Base-by-base conservation (phyloP, 2,888 invertebrate species). In the Erebia aethiops region DNA sequence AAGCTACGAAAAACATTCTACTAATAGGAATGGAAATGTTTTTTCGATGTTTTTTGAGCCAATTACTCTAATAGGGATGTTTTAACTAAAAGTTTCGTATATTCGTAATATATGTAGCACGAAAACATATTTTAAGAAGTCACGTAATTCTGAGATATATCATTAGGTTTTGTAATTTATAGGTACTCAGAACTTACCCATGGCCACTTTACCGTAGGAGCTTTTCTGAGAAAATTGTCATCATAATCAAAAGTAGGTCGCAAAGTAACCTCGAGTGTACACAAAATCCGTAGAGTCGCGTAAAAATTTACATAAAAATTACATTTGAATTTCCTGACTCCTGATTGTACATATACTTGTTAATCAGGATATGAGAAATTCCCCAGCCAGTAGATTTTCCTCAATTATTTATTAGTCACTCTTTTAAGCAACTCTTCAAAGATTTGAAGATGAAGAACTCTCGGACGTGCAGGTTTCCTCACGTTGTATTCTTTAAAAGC, bases 151-250 rank as follows among this genome's bases (percentile, higher is more conserved):
- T 26, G n/a, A 16, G 16, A 10, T 26, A 57, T 21, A 18, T n/a
- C 8, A 11, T n/a, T 26, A 26, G 14, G 13, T 7, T 1, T 35
- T 58, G 14, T 18, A 1, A 11, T 18, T 21, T 5, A 13, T 14
- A 62, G 1, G 46, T 46, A 21, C 26, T 26, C 3, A 26, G 26
- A 3, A 26, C 26, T 26, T 26, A 26, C 26, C 26, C 26, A 46
- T 21, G 13, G 18, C 18, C 14, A 21, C 11, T 2, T 11, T 21
- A 10, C 21, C n/a, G 5, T 2, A 51, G 13, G 5, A 51, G 35
- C 65, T 43, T 21, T 71, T 64, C 71, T 65, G 10, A 64, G 68
- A 68, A 71, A 43, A 49, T 60, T 70, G 66, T 66, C 56, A 46
- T 68, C 46, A 11, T 46, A 46, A 64, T 69, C 58, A 14, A 49